Conservation (phyloP, 2,113 vertebrate species). For the Globicephala melas region DNA sequence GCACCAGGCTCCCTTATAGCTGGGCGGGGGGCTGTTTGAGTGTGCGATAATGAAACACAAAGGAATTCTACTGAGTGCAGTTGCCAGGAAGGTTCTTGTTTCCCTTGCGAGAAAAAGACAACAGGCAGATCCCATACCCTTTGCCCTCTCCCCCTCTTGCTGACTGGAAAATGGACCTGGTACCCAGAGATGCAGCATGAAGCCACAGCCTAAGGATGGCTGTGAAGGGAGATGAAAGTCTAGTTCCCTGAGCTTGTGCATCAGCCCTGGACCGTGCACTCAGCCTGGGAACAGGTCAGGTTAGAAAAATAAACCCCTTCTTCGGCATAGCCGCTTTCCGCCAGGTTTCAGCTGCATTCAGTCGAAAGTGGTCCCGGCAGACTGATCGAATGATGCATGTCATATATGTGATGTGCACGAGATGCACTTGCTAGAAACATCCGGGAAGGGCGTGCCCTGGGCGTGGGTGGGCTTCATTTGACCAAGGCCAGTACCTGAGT, state of each 20-base stretch:
- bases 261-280: accelerated
- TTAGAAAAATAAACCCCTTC: background rate
- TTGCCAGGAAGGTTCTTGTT: background rate
- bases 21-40: background rate
- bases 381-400: accelerated
- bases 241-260: background rate
- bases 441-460: background rate
- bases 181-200: accelerated
- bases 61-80: accelerated
- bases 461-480: background rate
- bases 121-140: no score
- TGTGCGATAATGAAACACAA: accelerated
- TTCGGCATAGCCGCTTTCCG: accelerated
- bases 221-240: background rate
- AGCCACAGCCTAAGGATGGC: background rate
- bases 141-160: no score
- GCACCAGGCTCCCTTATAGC: background rate
- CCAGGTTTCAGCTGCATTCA: background rate
- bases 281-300: accelerated
- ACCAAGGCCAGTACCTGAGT: accelerated
- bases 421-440: accelerated
- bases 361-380: background rate
- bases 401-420: accelerated
- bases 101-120: background rate
- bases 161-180: background rate